These are phyloP conservation scores for Coleophora flavipennella DNA, from an alignment of 2,888 invertebrate genomes.

Conservation along the genomic window DNA sequence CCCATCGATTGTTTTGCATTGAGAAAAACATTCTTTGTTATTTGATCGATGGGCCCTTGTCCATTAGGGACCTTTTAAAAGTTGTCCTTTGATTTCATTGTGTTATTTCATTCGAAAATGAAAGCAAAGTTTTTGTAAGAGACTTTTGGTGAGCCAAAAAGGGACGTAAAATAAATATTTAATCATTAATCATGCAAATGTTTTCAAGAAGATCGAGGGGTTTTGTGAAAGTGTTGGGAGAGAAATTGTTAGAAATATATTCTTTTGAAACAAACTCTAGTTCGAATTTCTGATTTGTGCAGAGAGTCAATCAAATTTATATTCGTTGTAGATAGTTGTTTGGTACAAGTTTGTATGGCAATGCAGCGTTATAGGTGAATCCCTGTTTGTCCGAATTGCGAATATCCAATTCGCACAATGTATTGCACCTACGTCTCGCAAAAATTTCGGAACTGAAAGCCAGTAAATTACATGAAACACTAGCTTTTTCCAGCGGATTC, in stretches of 20 bases:
- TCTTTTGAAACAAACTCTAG: neutral
- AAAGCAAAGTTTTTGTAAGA: constrained; percentile 47
- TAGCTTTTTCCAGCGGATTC: too few species aligned
- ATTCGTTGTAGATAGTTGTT: neutral
- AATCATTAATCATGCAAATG: constrained; percentile 48
- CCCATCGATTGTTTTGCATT: constrained; percentile 56
- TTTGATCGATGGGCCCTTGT: constrained; percentile 68
- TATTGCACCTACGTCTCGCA: too few species aligned
- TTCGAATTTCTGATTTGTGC: neutral
- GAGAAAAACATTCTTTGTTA: constrained; percentile 61
- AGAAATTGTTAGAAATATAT: neutral
- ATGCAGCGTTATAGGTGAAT: too few species aligned
- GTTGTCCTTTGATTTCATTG: constrained; percentile 63
- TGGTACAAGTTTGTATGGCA: too few species aligned
- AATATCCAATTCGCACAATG: too few species aligned
- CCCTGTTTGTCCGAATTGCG: too few species aligned
- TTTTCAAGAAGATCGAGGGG: constrained; percentile 24
- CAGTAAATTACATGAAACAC: too few species aligned
- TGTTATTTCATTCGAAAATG: constrained; percentile 41
- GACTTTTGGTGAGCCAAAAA: constrained; percentile 31
- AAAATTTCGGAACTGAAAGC: too few species aligned
- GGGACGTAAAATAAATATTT: constrained; percentile 36
- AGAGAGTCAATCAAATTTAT: neutral
- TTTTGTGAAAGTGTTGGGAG: neutral
- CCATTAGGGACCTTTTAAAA: constrained; percentile 67